Conservation (phyloP, 2,888 invertebrate species). For the Microctonus aethiopoides region DNA sequence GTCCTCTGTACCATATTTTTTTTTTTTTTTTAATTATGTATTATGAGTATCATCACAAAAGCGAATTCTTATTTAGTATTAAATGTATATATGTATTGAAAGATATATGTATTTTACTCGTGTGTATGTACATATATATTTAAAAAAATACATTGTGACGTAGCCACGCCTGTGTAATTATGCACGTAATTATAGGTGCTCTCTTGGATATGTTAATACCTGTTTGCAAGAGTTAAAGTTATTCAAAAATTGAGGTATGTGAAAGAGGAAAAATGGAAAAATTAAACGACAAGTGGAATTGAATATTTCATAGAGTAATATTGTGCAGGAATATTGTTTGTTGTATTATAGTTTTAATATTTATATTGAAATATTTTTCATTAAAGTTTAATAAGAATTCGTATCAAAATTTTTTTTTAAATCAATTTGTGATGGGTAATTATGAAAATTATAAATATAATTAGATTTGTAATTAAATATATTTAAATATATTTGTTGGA, state of each 20-base stretch:
- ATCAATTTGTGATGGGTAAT: too few species aligned
- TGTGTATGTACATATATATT: too few species aligned
- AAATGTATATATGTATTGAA: neutral
- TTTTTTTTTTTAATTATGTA: constrained; percentile 21
- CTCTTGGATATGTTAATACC: constrained; percentile 25
- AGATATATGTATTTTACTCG: constrained; percentile 3
- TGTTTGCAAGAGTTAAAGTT: constrained; percentile 29
- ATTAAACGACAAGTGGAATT: neutral
- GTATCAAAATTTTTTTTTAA: too few species aligned
- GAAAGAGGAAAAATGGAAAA: constrained; percentile 1
- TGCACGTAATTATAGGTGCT: constrained; percentile 25
- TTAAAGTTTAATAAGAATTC: too few species aligned
- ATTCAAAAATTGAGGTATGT: constrained; percentile 8
- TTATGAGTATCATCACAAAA: constrained; percentile 16
- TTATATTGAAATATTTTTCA: too few species aligned
- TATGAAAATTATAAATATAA: too few species aligned
- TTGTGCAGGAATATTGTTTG: too few species aligned
- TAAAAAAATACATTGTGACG: neutral
- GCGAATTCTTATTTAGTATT: neutral
- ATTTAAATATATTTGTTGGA: too few species aligned
- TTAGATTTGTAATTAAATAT: too few species aligned
- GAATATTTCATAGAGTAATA: too few species aligned
- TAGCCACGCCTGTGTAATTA: constrained; percentile 28
- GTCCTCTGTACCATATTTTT: neutral
- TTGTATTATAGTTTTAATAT: too few species aligned